Conservation (phyloP, 2,113 vertebrate species). For the Lagopus muta region DNA sequence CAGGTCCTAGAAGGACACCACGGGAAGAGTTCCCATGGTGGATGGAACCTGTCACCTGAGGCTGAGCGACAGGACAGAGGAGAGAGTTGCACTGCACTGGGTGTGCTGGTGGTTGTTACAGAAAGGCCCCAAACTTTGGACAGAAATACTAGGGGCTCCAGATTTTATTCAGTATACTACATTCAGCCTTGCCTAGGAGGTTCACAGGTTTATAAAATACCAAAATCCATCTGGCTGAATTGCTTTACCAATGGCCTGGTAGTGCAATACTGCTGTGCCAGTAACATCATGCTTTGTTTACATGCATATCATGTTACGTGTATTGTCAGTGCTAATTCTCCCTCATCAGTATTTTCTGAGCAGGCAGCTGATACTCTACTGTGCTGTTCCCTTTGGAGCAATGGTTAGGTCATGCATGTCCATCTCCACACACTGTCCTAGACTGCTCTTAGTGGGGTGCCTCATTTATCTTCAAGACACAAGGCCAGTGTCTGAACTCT, state of each 20-base stretch:
- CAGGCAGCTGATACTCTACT: background rate
- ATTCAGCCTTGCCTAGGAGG: conserved; percentile 4
- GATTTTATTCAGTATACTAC: background rate
- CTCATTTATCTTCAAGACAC: background rate
- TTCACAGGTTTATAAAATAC: background rate
- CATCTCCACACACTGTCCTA: background rate
- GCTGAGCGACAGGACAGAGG: background rate
- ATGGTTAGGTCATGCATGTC: background rate
- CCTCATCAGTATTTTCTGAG: background rate
- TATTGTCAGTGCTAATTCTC: background rate
- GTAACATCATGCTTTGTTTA: background rate
- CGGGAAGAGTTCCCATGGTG: background rate
- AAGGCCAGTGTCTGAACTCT: background rate
- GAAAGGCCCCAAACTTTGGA: background rate
- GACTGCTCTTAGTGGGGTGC: background rate
- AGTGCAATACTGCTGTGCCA: conserved; percentile 58
- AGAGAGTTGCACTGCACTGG: conserved; percentile 32
- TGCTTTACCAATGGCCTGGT: conserved; percentile 17
- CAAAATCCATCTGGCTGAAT: conserved; percentile 9
- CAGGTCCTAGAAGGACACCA: background rate
- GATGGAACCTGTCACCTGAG: background rate
- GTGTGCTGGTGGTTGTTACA: conserved; percentile 40
- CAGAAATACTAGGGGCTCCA: conserved; percentile 4
- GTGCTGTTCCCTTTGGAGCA: background rate
- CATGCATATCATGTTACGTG: background rate